Evolutionary conservation across 2,888 invertebrate species (phyloP), one percentile per base, ranked within the genome.

Genomic region (Dasysyrphus tricinctus): DNA sequence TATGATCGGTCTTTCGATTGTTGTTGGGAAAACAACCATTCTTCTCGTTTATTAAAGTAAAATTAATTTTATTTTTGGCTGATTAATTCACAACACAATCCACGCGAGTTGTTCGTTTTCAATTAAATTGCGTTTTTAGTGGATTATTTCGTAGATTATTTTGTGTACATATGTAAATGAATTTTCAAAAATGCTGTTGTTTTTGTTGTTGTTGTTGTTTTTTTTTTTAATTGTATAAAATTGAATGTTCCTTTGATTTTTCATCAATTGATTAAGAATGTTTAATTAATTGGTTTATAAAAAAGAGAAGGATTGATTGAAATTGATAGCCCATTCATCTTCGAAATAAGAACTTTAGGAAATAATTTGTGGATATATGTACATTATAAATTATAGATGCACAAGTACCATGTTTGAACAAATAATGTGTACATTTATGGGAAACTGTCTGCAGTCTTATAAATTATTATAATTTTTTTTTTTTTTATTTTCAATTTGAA

Each of bases 201-300:
- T 65, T 49, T 72, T 32, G 16, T 12, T 69, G 59, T 73, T 75
- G 72, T 72, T 80, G 12, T 19, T 75, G 75, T 77, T 67, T 44
- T 49, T 34, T 70, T 84, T 80, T 51, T 80, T 76, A 19, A 14
- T 63, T 19, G 2, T 11, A 39, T 19, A 7, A 14, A 54, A 44
- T 44, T 49, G 73, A 74, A 74, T 37, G 44, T 81, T 86, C 70
- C 85, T 86, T 86, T 86, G 85, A 86, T 86, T 81, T 86, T 86
- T 86, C 85, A 81, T 78, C 85, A 86, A 81, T 85, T 85, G 85
- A 77, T 81, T 86, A 78, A 74, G 70, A 86, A 81, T 81, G 51
- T 81, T 70, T 74, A 86, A 78, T 75, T 86, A 73, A 86, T 81
- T 73, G 76, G 47, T 9, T 37, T 67, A 34, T 14, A 34, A 29